These are phyloP conservation scores for Drosophila pseudotakahashii DNA, from an alignment of 2,888 invertebrate genomes.

Conservation along the genomic window DNA sequence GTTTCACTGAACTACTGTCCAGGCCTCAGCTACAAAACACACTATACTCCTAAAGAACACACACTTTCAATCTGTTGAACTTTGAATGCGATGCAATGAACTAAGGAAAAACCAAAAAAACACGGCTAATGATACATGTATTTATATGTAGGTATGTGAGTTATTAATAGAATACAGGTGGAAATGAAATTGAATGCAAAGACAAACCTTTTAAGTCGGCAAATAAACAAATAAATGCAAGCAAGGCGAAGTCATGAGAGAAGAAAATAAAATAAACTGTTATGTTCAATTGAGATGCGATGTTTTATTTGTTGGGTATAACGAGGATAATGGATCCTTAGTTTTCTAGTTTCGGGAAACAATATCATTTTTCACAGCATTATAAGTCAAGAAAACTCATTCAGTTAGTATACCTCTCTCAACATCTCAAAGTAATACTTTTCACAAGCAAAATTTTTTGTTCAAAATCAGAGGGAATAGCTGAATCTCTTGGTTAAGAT, in stretches of 20 bases:
- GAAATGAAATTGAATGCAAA: constrained; percentile 49
- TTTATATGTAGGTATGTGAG: constrained; percentile 40
- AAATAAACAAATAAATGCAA: constrained; percentile 38
- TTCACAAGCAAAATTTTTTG: constrained; percentile 10
- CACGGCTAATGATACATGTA: constrained; percentile 34
- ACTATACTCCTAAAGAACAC: constrained; percentile 22
- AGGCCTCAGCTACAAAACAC: constrained; percentile 48
- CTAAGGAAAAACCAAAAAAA: constrained; percentile 20
- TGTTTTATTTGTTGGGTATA: constrained; percentile 10
- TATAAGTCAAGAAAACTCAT: background rate
- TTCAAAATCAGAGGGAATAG: constrained; percentile 1
- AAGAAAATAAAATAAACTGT: constrained; percentile 76
- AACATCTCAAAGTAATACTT: background rate
- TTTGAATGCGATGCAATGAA: constrained; percentile 29
- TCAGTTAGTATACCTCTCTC: constrained; percentile 3
- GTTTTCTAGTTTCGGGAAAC: background rate
- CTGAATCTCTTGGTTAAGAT: constrained; percentile 8
- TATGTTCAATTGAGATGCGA: constrained; percentile 68
- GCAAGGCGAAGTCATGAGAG: constrained; percentile 37
- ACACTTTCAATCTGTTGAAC: constrained; percentile 61
- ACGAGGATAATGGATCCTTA: too few species aligned
- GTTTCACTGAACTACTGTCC: constrained; percentile 56
- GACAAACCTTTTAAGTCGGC: constrained; percentile 50
- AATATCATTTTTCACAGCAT: background rate
- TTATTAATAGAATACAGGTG: constrained; percentile 53